Conservation (phyloP, 1,140 invertebrate species). For the Pseudomyrmex dendroicus region DNA sequence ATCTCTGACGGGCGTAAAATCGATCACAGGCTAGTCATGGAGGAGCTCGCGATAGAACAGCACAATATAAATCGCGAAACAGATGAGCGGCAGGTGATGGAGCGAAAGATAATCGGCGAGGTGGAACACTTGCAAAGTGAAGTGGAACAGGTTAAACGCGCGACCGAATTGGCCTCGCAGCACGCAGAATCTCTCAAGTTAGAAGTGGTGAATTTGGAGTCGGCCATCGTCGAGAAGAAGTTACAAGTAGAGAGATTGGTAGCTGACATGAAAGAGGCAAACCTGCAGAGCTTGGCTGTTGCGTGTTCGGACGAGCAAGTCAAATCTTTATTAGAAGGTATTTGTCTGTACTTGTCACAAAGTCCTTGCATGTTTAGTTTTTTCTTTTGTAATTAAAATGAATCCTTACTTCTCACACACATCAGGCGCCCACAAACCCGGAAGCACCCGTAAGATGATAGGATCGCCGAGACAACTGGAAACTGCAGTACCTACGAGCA, state of each 20-base stretch:
- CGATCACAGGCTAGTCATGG: slow-evolving; percentile 86
- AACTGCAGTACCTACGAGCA: slow-evolving; percentile 96
- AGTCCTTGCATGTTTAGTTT: slow-evolving; percentile 1
- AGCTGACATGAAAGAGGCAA: slow-evolving; percentile 96
- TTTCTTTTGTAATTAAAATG: background rate
- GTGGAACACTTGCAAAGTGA: slow-evolving; percentile 93
- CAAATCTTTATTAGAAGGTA: slow-evolving; percentile 91
- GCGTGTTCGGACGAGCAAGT: slow-evolving; percentile 92
- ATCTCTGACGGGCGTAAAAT: background rate
- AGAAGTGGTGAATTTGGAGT: slow-evolving; percentile 91
- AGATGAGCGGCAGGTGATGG: slow-evolving; percentile 90
- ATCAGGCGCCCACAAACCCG: slow-evolving; percentile 91
- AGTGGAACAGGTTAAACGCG: slow-evolving; percentile 92
- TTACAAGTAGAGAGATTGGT: slow-evolving; percentile 93
- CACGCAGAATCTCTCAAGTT: slow-evolving; percentile 92
- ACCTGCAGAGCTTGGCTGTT: slow-evolving; percentile 94
- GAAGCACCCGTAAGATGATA: slow-evolving; percentile 94
- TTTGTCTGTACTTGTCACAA: slow-evolving; percentile 15
- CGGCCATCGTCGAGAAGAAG: slow-evolving; percentile 93
- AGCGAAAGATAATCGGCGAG: slow-evolving; percentile 91
- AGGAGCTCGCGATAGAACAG: slow-evolving; percentile 87
- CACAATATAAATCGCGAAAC: slow-evolving; percentile 84
- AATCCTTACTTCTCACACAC: slow-evolving; percentile 1
- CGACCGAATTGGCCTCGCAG: slow-evolving; percentile 92
- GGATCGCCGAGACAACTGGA: slow-evolving; percentile 95